Conservation (phyloP, 2,797 vertebrate genomes). For the Heteromormyrus szaboi region DNA sequence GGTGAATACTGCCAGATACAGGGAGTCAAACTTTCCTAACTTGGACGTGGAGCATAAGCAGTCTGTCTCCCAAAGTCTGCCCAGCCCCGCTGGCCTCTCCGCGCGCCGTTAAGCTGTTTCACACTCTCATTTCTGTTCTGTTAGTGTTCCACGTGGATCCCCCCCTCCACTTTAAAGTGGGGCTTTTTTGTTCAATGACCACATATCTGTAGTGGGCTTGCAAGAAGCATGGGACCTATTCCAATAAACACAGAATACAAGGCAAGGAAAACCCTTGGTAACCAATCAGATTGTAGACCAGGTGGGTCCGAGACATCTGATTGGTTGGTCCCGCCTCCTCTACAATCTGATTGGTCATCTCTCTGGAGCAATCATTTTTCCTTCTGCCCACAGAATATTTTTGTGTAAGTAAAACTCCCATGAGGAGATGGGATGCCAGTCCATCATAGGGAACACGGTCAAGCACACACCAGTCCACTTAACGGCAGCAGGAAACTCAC, state of each 20-base stretch:
- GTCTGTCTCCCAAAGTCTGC: conserved; percentile 10
- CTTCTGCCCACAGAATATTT: neutral
- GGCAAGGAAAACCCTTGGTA: neutral
- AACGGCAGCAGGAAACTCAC: neutral
- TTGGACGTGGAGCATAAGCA: neutral
- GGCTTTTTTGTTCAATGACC: neutral
- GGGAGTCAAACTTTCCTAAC: conserved; percentile 13
- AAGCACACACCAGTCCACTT: neutral
- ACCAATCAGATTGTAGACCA: neutral
- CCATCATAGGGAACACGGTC: neutral
- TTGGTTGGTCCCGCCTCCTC: neutral
- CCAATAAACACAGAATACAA: neutral
- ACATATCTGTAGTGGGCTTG: neutral
- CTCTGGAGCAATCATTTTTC: neutral
- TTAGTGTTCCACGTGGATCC: neutral
- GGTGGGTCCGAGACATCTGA: neutral
- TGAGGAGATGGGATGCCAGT: neutral
- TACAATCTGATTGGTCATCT: neutral
- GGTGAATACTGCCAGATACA: conserved; percentile 17
- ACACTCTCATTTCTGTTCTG: neutral
- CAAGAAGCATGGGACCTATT: neutral
- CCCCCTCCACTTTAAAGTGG: neutral
- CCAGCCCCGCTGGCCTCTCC: neutral
- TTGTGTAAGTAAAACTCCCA: neutral
- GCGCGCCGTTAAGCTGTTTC: neutral